These are phyloP conservation scores for Ochotona curzoniae DNA, from an alignment of 2,113 vertebrate genomes.

Conservation along the genomic window DNA sequence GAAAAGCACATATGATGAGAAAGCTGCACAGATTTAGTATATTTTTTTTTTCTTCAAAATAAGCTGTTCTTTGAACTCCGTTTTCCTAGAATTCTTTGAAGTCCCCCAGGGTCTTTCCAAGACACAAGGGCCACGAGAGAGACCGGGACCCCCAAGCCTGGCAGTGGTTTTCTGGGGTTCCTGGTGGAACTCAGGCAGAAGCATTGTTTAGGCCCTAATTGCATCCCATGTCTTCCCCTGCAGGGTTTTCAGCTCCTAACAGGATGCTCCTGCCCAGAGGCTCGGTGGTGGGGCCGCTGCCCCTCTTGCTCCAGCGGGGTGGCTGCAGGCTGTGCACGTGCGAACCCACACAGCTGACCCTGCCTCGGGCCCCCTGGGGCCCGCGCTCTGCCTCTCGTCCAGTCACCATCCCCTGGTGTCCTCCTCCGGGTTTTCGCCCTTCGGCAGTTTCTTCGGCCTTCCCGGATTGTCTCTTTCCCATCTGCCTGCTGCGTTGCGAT, in stretches of 20 bases:
- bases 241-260: constrained; percentile 91
- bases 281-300: constrained; percentile 77
- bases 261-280: constrained; percentile 70
- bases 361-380: constrained; percentile 77
- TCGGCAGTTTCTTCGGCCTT: constrained; percentile 71
- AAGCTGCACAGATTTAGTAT: too few species aligned
- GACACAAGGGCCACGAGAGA: background rate
- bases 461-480: constrained; percentile 58
- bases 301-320: constrained; percentile 61
- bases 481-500: constrained; percentile 67
- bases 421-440: constrained; percentile 67
- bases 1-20: too few species aligned
- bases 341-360: constrained; percentile 77
- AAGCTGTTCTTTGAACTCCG: too few species aligned
- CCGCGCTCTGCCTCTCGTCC: constrained; percentile 82
- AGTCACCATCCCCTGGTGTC: constrained; percentile 82
- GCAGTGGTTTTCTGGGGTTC: background rate
- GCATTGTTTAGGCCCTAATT: background rate
- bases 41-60: too few species aligned
- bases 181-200: background rate
- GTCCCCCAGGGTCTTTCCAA: background rate
- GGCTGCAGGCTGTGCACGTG: constrained; percentile 80
- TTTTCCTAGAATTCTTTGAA: too few species aligned
- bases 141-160: rapidly evolving
- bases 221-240: constrained; percentile 51